Evolutionary conservation across 1,140 invertebrate species (phyloP).

Genomic region (Physella acuta): DNA sequence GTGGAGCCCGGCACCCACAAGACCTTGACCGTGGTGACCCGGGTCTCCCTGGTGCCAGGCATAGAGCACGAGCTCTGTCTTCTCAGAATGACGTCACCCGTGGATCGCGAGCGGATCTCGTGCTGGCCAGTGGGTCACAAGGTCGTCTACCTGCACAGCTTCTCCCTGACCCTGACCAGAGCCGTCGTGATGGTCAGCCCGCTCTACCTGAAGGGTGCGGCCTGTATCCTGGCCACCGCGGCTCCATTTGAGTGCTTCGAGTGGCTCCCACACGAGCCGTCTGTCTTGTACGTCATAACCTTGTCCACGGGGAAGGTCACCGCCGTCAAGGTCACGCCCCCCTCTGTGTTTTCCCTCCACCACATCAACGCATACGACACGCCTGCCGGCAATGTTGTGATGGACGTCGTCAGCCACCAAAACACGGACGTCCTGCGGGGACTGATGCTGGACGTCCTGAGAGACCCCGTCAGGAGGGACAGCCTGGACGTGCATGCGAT

Average conservation of each 20-base stretch:
- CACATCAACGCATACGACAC: constrained; percentile 52
- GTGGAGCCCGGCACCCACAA: constrained; percentile 38
- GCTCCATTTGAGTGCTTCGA: constrained; percentile 41
- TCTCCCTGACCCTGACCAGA: constrained; percentile 44
- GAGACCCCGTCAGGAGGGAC: constrained; percentile 33
- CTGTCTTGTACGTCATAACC: constrained; percentile 39
- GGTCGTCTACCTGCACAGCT: constrained; percentile 53
- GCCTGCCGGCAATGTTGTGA: constrained; percentile 31
- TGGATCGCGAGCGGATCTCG: constrained; percentile 37
- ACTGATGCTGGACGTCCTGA: constrained; percentile 35
- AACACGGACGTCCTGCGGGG: constrained; percentile 36
- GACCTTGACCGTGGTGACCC: constrained; percentile 41
- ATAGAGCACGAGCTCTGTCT: constrained; percentile 35
- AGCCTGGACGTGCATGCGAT: constrained; percentile 30
- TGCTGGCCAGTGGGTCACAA: constrained; percentile 38
- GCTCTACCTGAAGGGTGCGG: constrained; percentile 39
- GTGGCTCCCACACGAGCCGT: constrained; percentile 35
- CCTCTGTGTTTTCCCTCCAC: constrained; percentile 46
- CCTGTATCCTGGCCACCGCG: constrained; percentile 35
- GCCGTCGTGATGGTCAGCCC: constrained; percentile 47
- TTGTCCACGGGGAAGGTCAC: constrained; percentile 36
- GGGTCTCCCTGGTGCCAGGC: constrained; percentile 35
- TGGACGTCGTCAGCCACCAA: constrained; percentile 47
- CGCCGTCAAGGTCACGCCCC: constrained; percentile 34
- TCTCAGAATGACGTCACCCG: constrained; percentile 36